Conservation (phyloP, 2,888 invertebrate genomes). For the Lasioglossum zephyrum region DNA sequence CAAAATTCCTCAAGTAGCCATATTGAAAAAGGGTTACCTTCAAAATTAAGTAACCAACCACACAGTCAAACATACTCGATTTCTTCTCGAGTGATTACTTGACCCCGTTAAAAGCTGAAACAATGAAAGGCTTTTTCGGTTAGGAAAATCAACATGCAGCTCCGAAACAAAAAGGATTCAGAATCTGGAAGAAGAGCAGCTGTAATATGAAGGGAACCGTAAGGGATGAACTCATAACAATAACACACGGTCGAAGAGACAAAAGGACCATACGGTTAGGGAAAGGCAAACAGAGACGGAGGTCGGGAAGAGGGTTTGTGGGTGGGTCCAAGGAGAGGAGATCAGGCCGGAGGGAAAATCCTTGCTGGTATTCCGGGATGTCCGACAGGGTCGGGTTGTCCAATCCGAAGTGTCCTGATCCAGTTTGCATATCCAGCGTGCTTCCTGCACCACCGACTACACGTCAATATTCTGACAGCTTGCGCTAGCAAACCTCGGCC, state of each 20-base stretch:
- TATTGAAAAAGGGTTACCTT: too few relatives aligned
- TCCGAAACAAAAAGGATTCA: not conserved
- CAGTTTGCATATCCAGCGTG: conserved; percentile 68
- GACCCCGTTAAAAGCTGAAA: too few relatives aligned
- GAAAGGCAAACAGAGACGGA: not conserved
- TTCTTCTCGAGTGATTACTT: not conserved
- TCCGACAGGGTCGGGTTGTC: conserved; percentile 22
- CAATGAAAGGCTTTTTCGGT: not conserved
- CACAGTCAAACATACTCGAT: not conserved
- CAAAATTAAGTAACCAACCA: not conserved
- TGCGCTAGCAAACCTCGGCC: conserved; percentile 42
- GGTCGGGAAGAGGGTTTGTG: not conserved
- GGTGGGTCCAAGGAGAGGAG: not conserved
- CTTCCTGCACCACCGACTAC: conserved; percentile 52
- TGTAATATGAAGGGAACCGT: not conserved
- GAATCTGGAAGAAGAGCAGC: not conserved
- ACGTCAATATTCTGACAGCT: conserved; percentile 65
- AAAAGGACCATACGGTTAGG: not conserved
- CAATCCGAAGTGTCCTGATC: conserved; percentile 54
- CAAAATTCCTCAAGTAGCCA: too few relatives aligned
- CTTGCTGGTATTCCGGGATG: conserved; percentile 36
- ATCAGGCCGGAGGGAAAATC: conserved; percentile 23
- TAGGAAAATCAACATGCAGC: not conserved
- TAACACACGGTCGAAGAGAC: not conserved
- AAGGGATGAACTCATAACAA: conserved; percentile 10